Percentiles rank a stretch among this genome's conserved stretches.
Evolutionary conservation across 2,113 vertebrate genomes (phyloP).

Genomic region (Coptodon rendalli): DNA sequence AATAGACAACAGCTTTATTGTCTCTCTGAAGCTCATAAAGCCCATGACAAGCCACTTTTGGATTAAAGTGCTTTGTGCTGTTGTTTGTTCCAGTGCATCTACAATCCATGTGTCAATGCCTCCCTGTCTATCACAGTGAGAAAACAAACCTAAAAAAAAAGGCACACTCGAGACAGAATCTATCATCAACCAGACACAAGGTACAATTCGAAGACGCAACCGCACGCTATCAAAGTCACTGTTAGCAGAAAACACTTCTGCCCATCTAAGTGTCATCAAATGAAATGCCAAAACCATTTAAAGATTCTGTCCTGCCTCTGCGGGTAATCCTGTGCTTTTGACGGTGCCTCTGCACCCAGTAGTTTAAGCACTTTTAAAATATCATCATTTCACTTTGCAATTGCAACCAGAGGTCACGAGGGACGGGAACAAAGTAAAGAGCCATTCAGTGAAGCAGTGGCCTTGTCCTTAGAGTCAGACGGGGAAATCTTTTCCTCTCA

Average conservation of each 20-base stretch:
- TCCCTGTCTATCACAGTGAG: slow-evolving; percentile 11
- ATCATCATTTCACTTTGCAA: slow-evolving; percentile 18
- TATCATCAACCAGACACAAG: slow-evolving; percentile 8
- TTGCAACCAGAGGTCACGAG: slow-evolving; percentile 26
- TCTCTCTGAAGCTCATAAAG: slow-evolving; percentile 42
- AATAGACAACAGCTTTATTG: slow-evolving; percentile 48
- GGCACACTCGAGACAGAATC: not conserved
- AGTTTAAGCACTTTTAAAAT: slow-evolving; percentile 28
- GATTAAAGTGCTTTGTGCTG: slow-evolving; percentile 32
- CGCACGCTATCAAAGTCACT: not conserved
- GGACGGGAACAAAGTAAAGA: slow-evolving; percentile 16
- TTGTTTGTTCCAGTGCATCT: slow-evolving; percentile 5
- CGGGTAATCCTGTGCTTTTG: not conserved
- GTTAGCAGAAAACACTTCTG: slow-evolving; percentile 12
- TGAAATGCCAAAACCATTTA: not conserved
- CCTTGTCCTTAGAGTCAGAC: not conserved
- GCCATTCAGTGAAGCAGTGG: not conserved
- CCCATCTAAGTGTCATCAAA: slow-evolving; percentile 16
- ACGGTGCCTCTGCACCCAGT: not conserved
- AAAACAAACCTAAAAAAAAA: not conserved
- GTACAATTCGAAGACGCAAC: not conserved
- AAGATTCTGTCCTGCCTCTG: not conserved
- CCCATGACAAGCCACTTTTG: slow-evolving; percentile 41
- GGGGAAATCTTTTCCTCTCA: slow-evolving; percentile 9
- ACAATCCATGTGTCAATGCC: not conserved